These are phyloP conservation scores for Autographa gamma DNA, from an alignment of 2,888 invertebrate genomes.

Conservation along the genomic window DNA sequence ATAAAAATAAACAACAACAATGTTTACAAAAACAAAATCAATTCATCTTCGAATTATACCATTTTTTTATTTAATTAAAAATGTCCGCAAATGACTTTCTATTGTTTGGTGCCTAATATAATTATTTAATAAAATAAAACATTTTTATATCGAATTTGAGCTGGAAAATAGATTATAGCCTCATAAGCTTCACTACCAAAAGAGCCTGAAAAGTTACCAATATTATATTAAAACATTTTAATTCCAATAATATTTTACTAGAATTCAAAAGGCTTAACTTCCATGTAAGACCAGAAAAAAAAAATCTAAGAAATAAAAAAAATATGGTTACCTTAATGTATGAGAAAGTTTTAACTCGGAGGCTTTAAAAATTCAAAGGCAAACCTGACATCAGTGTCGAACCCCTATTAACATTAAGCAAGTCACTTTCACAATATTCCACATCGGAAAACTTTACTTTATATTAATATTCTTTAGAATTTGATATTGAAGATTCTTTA, in stretches of 20 bases:
- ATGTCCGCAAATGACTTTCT: too few species aligned
- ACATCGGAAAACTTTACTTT: conserved; percentile 60
- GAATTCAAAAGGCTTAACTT: conserved; percentile 43
- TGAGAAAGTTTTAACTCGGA: conserved; percentile 75
- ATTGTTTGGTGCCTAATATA: too few species aligned
- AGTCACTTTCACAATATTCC: conserved; percentile 58
- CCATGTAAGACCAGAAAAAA: conserved; percentile 42
- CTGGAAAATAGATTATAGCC: too few species aligned
- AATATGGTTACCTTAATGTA: conserved; percentile 70
- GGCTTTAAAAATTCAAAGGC: conserved; percentile 83
- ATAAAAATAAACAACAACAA: not conserved
- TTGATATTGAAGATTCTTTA: conserved; percentile 62
- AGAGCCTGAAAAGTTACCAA: conserved; percentile 44
- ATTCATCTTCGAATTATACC: too few species aligned
- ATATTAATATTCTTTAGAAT: conserved; percentile 67
- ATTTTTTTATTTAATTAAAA: too few species aligned
- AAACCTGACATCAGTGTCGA: conserved; percentile 77
- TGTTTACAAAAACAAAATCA: too few species aligned
- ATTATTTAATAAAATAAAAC: too few species aligned
- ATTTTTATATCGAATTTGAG: too few species aligned
- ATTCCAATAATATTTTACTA: conserved; percentile 39
- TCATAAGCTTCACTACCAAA: conserved; percentile 30
- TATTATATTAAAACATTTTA: conserved; percentile 39
- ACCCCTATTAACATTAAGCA: conserved; percentile 75
- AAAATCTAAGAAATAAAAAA: conserved; percentile 35